These are phyloP conservation scores for Alfaro cultratus DNA, from an alignment of 2,797 vertebrate genomes.

Conservation along the genomic window DNA sequence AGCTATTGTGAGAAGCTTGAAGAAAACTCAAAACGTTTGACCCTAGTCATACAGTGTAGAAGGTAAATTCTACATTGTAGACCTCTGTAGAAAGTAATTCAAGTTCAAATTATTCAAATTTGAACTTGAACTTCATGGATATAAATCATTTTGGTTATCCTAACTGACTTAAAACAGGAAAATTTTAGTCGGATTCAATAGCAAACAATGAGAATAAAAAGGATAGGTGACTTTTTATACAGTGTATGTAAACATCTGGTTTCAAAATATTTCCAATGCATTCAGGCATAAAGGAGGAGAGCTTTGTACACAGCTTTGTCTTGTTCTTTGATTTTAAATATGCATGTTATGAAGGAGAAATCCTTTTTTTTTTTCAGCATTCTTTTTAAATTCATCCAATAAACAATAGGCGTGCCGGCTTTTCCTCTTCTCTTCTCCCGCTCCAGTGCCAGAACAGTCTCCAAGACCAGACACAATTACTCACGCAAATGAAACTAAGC, in stretches of 20 bases:
- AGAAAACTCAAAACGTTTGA: not conserved
- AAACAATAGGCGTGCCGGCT: slow-evolving; percentile 56
- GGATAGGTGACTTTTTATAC: not conserved
- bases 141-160: not conserved
- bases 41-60: not conserved
- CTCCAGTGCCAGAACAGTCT: slow-evolving; percentile 55
- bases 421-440: slow-evolving; percentile 36
- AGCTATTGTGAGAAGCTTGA: not conserved
- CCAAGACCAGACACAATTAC: slow-evolving; percentile 67
- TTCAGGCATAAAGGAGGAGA: slow-evolving; percentile 32
- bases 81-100: not conserved
- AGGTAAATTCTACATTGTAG: not conserved
- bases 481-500: slow-evolving; percentile 74
- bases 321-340: slow-evolving; percentile 39
- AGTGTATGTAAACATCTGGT: not conserved
- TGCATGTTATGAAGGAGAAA: slow-evolving; percentile 30
- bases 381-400: slow-evolving; percentile 70
- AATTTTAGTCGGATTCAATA: not conserved
- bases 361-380: slow-evolving; percentile 42
- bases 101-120: not conserved
- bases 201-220: not conserved
- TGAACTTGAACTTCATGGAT: not conserved
- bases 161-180: not conserved
- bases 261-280: not conserved
- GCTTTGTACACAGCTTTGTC: slow-evolving; percentile 32